Conservation (phyloP, 2,113 vertebrate species). For the Alligator sinensis region DNA sequence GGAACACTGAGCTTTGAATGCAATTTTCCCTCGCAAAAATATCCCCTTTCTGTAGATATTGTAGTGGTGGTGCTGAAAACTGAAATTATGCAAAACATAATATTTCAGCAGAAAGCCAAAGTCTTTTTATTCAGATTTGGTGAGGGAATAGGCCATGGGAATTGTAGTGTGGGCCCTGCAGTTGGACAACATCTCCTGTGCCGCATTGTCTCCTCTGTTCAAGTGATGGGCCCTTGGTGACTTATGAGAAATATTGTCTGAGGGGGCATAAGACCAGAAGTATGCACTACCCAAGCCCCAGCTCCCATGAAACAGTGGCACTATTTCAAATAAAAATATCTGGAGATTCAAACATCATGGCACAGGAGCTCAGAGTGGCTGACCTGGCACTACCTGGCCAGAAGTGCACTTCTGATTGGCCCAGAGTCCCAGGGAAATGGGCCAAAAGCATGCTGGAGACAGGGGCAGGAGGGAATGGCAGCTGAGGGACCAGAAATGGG, state of each 20-base stretch:
- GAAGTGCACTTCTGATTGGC: too few relatives aligned
- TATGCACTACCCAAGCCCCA: not conserved
- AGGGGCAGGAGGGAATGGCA: too few relatives aligned
- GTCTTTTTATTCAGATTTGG: not conserved
- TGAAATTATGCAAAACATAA: not conserved
- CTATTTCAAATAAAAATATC: not conserved
- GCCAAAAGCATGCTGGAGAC: too few relatives aligned
- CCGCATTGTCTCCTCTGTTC: not conserved
- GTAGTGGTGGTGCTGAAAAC: too few relatives aligned
- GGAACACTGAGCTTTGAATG: not conserved
- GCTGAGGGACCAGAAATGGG: too few relatives aligned
- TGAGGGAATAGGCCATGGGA: not conserved
- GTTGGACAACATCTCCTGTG: not conserved
- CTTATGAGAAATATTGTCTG: not conserved
- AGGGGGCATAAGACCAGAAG: not conserved
- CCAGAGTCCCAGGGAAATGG: too few relatives aligned
- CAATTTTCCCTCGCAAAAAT: not conserved
- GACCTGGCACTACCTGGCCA: too few relatives aligned
- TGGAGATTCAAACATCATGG: not conserved
- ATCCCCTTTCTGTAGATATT: not conserved
- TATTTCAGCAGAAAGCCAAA: not conserved
- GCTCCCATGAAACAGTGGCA: not conserved
- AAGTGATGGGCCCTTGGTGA: not conserved
- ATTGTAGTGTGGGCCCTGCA: not conserved
- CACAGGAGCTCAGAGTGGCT: too few relatives aligned